These are phyloP conservation scores for Nemotelus nigrinus DNA, from an alignment of 2,888 invertebrate species.

Conservation along the genomic window DNA sequence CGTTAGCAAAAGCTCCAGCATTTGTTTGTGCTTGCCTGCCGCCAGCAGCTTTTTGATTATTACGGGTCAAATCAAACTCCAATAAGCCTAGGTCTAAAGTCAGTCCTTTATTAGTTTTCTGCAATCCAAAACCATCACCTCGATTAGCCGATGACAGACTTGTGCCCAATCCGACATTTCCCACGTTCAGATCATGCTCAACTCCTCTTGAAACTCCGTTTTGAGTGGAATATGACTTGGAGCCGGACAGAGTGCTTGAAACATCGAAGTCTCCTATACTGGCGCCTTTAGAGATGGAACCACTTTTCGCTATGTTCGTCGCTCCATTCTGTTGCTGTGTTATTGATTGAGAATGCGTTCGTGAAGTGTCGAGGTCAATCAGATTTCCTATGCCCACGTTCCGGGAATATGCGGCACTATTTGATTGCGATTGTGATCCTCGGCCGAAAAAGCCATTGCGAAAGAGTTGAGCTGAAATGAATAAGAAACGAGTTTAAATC, in stretches of 20 bases:
- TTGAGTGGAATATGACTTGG: constrained; percentile 56
- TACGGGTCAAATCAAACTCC: constrained; percentile 57
- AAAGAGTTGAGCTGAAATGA: constrained; percentile 55
- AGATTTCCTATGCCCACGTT: constrained; percentile 48
- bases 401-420: constrained; percentile 55
- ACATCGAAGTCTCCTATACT: constrained; percentile 59
- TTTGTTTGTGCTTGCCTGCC: constrained; percentile 56
- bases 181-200: constrained; percentile 59
- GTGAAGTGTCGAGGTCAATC: constrained; percentile 52
- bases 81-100: constrained; percentile 59
- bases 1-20: constrained; percentile 54
- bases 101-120: constrained; percentile 55
- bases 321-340: constrained; percentile 55
- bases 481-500: no score
- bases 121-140: constrained; percentile 58
- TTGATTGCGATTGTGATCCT: constrained; percentile 58
- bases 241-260: constrained; percentile 56
- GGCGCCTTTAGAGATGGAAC: constrained; percentile 56
- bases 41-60: constrained; percentile 52
- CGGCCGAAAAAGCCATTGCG: not conserved
- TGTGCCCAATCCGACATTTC: constrained; percentile 58
- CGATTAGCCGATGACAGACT: constrained; percentile 59
- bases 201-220: constrained; percentile 50
- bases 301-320: constrained; percentile 56
- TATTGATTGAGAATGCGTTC: constrained; percentile 58